These are phyloP conservation scores for Todus mexicanus DNA, from an alignment of 2,797 vertebrate species.

Conservation along the genomic window DNA sequence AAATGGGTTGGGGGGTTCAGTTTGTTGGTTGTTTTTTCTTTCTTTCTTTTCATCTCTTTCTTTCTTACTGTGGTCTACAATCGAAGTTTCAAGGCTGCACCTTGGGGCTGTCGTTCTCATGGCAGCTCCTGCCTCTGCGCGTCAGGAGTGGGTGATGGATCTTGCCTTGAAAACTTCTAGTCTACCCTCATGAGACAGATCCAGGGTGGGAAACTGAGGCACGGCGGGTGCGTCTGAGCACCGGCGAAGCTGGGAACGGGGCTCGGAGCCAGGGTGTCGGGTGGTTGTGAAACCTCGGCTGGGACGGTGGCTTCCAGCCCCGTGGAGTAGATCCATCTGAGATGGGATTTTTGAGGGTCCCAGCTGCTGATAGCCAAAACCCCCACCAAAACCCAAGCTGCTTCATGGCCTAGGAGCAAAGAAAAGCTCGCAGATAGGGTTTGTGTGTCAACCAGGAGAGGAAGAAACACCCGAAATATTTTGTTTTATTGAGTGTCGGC, in stretches of 20 bases:
- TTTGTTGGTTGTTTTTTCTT: neutral
- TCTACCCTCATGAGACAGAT: neutral
- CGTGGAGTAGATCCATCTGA: neutral
- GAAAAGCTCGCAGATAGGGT: neutral
- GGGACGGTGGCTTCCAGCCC: neutral
- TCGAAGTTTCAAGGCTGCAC: slow-evolving; percentile 33
- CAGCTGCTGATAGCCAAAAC: neutral
- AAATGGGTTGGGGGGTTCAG: neutral
- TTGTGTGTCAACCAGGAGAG: neutral
- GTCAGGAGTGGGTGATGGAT: neutral
- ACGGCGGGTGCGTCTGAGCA: neutral
- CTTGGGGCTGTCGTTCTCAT: neutral
- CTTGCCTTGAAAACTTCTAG: neutral
- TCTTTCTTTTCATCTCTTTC: no score
- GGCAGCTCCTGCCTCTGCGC: neutral
- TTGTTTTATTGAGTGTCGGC: no score
- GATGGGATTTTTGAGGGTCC: neutral
- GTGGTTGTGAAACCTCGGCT: neutral
- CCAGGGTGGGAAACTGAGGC: slow-evolving; percentile 31
- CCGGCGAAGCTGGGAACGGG: neutral
- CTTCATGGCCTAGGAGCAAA: neutral
- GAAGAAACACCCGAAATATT: neutral
- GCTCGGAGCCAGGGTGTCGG: neutral
- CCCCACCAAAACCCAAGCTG: neutral
- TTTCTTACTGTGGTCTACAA: neutral